Percentiles rank a stretch among this genome's conserved stretches.
Evolutionary conservation across 1,140 invertebrate species (phyloP).

Genomic region (Diorhabda carinulata): DNA sequence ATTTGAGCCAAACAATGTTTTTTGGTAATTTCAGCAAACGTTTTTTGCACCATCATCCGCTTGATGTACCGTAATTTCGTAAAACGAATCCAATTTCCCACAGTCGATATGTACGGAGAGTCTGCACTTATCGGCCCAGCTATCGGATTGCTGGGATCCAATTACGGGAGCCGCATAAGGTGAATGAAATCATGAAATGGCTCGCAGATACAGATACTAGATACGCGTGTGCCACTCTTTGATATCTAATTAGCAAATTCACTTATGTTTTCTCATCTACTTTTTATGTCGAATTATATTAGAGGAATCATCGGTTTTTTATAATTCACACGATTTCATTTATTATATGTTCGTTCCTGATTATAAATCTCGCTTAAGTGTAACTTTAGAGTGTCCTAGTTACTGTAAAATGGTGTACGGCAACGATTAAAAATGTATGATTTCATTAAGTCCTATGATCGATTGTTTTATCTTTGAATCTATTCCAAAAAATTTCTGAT

Average conservation of each 20-base stretch:
- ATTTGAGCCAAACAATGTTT: too few relatives aligned
- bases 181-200: slow-evolving; percentile 43
- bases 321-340: too few relatives aligned
- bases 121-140: slow-evolving; percentile 33
- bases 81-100: slow-evolving; percentile 30
- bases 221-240: slow-evolving; percentile 36
- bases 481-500: too few relatives aligned
- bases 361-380: too few relatives aligned
- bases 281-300: neutral
- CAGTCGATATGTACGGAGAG: slow-evolving; percentile 29
- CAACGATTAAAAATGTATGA: too few relatives aligned
- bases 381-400: too few relatives aligned
- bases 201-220: slow-evolving; percentile 34
- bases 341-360: too few relatives aligned
- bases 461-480: too few relatives aligned
- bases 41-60: neutral
- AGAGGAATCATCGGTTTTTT: too few relatives aligned
- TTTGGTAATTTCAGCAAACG: too few relatives aligned
- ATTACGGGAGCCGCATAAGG: slow-evolving; percentile 41
- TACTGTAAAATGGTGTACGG: too few relatives aligned
- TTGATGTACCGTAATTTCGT: slow-evolving; percentile 23
- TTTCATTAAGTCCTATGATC: too few relatives aligned
- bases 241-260: slow-evolving; percentile 38
- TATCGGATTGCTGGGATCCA: slow-evolving; percentile 40
- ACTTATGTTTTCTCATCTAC: neutral